Conservation (phyloP, 2,888 invertebrate species). For the Diarsia rubi region DNA sequence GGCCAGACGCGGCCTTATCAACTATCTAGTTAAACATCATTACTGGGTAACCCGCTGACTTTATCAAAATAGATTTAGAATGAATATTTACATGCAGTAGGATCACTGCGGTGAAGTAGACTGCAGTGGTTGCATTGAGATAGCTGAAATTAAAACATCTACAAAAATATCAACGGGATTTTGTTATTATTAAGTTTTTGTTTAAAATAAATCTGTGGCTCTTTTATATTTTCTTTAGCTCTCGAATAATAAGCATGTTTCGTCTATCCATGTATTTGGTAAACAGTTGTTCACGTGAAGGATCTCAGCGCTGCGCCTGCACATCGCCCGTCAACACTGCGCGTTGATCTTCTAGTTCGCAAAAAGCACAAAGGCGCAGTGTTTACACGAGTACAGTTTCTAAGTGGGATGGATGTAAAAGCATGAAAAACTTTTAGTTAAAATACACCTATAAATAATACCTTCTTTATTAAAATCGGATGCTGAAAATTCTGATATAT, state of each 20-base stretch:
- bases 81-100: conserved; percentile 13
- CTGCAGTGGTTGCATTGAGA: not conserved
- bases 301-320: conserved; percentile 59
- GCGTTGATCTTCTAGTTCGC: conserved; percentile 71
- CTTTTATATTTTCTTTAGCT: not conserved
- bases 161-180: not conserved
- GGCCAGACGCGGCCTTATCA: conserved; percentile 15
- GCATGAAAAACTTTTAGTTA: conserved; percentile 9
- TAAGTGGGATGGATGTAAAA: conserved; percentile 8
- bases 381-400: conserved; percentile 28
- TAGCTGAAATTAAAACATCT: not conserved
- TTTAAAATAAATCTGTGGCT: not conserved
- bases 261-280: conserved; percentile 51
- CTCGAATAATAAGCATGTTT: conserved; percentile 27
- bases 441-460: not conserved
- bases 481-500: conserved; percentile 8
- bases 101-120: not conserved
- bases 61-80: conserved; percentile 22
- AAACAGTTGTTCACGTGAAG: conserved; percentile 51
- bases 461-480: conserved; percentile 24
- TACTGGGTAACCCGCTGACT: conserved; percentile 34
- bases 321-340: conserved; percentile 66
- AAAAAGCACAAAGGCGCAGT: conserved; percentile 46
- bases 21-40: conserved; percentile 28
- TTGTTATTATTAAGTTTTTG: not conserved